Conservation (phyloP, 2,113 vertebrate genomes). For the Hyperoodon ampullatus region DNA sequence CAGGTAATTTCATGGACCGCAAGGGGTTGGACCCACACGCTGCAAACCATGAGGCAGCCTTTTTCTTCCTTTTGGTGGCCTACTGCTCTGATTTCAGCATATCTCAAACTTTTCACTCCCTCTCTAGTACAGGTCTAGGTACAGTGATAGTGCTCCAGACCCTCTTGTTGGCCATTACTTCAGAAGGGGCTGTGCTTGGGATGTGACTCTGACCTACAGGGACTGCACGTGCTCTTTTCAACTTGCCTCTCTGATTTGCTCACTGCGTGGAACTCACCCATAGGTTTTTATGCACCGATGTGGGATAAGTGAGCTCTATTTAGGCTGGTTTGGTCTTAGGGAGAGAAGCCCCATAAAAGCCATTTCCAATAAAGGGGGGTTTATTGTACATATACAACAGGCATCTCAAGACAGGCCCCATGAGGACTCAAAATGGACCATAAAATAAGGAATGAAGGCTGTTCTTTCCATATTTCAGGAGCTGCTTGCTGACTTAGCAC, state of each 20-base stretch:
- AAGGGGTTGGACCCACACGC: not conserved
- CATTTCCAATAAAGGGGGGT: not conserved
- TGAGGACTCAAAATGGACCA: not conserved
- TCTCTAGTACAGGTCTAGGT: not conserved
- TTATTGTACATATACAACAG: not conserved
- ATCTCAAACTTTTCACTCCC: not conserved
- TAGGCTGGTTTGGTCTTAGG: not conserved
- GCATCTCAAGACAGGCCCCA: not conserved
- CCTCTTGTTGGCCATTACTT: not conserved
- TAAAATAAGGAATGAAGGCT: not conserved
- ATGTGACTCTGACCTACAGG: not conserved
- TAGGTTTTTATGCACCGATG: not conserved
- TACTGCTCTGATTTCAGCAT: not conserved
- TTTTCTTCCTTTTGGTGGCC: not conserved
- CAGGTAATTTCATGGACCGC: too few relatives aligned
- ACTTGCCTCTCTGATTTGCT: not conserved
- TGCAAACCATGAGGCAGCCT: not conserved
- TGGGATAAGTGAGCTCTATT: not conserved
- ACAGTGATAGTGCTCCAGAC: too few relatives aligned
- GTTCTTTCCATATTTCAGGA: not conserved
- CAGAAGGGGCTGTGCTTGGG: not conserved
- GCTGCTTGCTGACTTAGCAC: not conserved
- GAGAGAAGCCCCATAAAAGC: not conserved
- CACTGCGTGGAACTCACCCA: fast-evolving
- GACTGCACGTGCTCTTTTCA: not conserved